phyloP scores from a whole-genome alignment of 92 coral and sea anemone genomes.

The Zoanthus sociatus region DNA sequence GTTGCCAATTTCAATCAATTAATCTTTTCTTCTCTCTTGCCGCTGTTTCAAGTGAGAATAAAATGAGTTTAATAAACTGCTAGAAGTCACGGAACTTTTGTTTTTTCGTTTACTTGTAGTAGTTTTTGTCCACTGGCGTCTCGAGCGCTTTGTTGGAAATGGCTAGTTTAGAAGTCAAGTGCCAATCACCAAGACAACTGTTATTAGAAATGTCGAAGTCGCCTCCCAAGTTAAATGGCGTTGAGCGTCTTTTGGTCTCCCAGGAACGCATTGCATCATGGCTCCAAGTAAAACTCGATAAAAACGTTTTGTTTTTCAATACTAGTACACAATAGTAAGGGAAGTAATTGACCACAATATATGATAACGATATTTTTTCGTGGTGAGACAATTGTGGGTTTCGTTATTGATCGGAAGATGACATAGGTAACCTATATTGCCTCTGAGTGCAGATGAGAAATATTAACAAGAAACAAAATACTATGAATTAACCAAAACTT shows the following conservation, averaged over 20 bases:
- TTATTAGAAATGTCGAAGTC: slow-evolving; percentile 21
- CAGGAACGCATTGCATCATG: slow-evolving; percentile 55
- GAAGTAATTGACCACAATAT: slow-evolving; percentile 47
- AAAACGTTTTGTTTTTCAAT: slow-evolving; percentile 37
- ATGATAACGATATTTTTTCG: slow-evolving; percentile 11
- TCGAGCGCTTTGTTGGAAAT: slow-evolving; percentile 10
- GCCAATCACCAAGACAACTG: slow-evolving; percentile 46
- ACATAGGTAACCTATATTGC: slow-evolving; percentile 7
- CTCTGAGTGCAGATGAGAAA: neutral
- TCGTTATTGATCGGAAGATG: slow-evolving; percentile 10
- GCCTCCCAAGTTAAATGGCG: neutral
- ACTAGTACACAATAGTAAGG: slow-evolving; percentile 19
- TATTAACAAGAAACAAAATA: slow-evolving; percentile 20
- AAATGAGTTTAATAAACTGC: neutral
- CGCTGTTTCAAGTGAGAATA: slow-evolving; percentile 6
- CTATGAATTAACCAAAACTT: slow-evolving; percentile 25
- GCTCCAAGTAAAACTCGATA: slow-evolving; percentile 31
- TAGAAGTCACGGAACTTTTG: neutral
- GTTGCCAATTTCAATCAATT: slow-evolving; percentile 1
- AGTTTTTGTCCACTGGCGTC: slow-evolving; percentile 12
- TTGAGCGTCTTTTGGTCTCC: slow-evolving; percentile 38
- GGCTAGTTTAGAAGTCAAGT: slow-evolving; percentile 43
- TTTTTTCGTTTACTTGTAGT: neutral
- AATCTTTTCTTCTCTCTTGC: neutral
- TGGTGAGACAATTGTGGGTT: neutral